Evolutionary conservation across 1,140 invertebrate genomes (phyloP), one percentile per base, ranked within the genome.

Genomic region (Eurytemora carolleeae): DNA sequence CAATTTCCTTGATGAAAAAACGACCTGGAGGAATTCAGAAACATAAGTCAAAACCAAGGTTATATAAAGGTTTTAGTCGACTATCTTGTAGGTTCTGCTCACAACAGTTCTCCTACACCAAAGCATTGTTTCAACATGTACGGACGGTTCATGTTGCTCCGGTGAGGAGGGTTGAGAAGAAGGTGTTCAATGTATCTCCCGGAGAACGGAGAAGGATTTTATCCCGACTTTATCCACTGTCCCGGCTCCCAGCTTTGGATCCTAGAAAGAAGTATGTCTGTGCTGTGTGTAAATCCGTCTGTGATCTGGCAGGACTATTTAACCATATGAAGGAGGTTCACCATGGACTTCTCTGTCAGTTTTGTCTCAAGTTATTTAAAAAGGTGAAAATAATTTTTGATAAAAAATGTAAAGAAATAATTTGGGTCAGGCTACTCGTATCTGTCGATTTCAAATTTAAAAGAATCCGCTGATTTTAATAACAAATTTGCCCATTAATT

Each of bases 301-400:
- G 16, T 26, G 54, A 58, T 31, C 60, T 62, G 2, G 21, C 18
- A 16, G 60, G 60, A 20, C 52, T 62, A 16, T 62, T 62, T 54
- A 23, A 12, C 19, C 60, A 62, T 26, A 62, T 62, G 60, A 62
- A 56, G 18, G n/a, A 62, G 25, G 55, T 62, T 17, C 60, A 62
- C 52, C n/a, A 57, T 22, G 60, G 60, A 3, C 18, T 62, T 3
- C 22, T 62, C 12, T 62, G 60, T 54, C 55, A 56, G 20, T 62
- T 24, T 57, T 62, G 60, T 53, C 20, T 56, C 16, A 55, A 57
- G 26, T 19, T 62, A 18, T 62, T 62, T 25, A 62, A 24, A 20
- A 16, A 26, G 7, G 60, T 62, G 20, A n/a, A n/a, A n/a, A n/a
- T n/a, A n/a, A n/a, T n/a, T n/a, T n/a, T n/a, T n/a, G n/a, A n/a